Base-by-base conservation (phyloP, 64 coral and sea anemone species). In the Orbicella faveolata region DNA sequence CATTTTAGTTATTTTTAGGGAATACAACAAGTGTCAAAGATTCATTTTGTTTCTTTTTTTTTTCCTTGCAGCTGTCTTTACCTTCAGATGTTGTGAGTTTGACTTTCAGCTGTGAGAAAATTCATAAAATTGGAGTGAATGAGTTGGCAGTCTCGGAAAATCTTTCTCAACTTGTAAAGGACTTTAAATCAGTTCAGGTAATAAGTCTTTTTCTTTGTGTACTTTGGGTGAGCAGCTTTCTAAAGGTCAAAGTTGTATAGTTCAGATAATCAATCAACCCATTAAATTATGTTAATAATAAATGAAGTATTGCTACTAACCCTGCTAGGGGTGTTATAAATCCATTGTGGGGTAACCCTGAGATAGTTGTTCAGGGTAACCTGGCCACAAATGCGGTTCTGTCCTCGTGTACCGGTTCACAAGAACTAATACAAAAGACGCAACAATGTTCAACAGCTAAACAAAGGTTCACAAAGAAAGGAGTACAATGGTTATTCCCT, bases 131-230 rank as follows among this genome's bases (percentile, higher is more conserved):
- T 15, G 16, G 5, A 30, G 37, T 70, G 48, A 34, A 85, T 5
- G 36, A 85, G 11, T 19, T 1, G 13, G 65, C 63, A 68, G 65
- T 85, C 30, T 52, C n/a, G 8, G 44, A 30, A 54, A 65, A 85
- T 52, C 82, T 85, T 53, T 72, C 82, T 14, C 64, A 16, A 72
- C 35, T 85, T 26, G 23, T 52, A 16, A 64, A 30, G 21, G 65
- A 72, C 21, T 33, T 85, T 10, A 69, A 52, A 10, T 72, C 48
- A 17, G 2, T 85, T 16, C 63, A 85, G 82, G 82, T 85, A 85
- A 25, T 17, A 5, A 23, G 19, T 13, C 68, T 17, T 30, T 0
- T 72, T 61, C 52, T 30, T 25, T 52, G 15, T 12, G 23, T 10
- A 30, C 25, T 70, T 26, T 70, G 25, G 21, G 21, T 25, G 67